These are phyloP conservation scores for Drosophila greeni DNA, from an alignment of 2,888 invertebrate genomes.

Conservation along the genomic window DNA sequence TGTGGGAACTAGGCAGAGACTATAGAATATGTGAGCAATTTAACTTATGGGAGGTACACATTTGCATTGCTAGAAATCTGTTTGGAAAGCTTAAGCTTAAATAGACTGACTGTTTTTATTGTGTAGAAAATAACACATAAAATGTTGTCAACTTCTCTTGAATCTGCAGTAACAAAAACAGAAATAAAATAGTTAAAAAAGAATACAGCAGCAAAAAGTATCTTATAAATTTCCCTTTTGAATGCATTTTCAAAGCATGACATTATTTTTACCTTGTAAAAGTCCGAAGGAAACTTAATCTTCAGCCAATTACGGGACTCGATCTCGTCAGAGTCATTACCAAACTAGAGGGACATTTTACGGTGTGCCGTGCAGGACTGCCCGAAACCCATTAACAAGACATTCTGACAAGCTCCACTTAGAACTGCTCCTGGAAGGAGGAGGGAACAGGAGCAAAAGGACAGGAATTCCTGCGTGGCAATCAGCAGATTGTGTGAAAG, in stretches of 20 bases:
- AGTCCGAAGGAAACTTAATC: constrained; percentile 13
- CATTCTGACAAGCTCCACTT: constrained; percentile 45
- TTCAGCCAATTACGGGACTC: constrained; percentile 40
- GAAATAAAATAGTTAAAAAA: neutral
- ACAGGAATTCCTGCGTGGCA: constrained; percentile 62
- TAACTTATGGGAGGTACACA: neutral
- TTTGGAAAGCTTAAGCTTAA: neutral
- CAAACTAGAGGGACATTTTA: constrained; percentile 45
- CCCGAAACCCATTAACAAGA: constrained; percentile 18
- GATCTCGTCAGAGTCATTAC: constrained; percentile 14
- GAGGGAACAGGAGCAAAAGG: constrained; percentile 1
- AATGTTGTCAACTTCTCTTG: neutral
- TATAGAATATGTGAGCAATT: neutral
- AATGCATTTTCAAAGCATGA: neutral
- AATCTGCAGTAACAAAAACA: neutral
- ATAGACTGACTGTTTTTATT: neutral
- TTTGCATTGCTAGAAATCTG: neutral
- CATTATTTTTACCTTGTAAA: neutral
- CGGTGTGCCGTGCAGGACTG: constrained; percentile 31
- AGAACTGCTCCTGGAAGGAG: neutral
- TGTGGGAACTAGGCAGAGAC: constrained; percentile 14
- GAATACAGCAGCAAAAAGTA: neutral
- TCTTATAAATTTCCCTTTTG: neutral
- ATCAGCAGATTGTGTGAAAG: constrained; percentile 60
- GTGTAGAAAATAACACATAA: too few species aligned